Base-by-base conservation (phyloP, 2,797 vertebrate genomes). In the Danionella dracula region DNA sequence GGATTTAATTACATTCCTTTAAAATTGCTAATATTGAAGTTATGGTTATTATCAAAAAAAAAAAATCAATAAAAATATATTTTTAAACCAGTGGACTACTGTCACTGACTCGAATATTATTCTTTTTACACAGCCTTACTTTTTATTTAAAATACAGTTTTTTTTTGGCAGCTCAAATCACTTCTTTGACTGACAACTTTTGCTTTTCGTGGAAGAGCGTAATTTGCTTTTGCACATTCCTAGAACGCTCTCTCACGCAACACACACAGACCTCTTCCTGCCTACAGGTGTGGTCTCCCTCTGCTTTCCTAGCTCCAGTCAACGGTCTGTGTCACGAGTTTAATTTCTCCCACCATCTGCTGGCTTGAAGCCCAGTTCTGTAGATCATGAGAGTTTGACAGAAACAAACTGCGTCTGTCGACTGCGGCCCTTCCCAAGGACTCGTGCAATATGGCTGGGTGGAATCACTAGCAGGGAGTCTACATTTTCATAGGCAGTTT, bases 311-410 rank as follows among this genome's bases (percentile, higher is more conserved):
- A 69, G 78, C 81, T 80, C 78, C 77, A 76, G 75, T 81, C 84
- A 83, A 70, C 54, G 38, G 72, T 71, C 66, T 69, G 70, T 84
- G 85, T 86, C 86, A 84, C 83, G 68, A 76, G 82, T 87, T 88
- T 88, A 85, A 88, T 88, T 87, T 86, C 82, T 83, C 77, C 79
- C 75, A 88, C 86, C 85, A 87, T 88, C 88, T 89, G 87, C 85
- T 86, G 88, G 88, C 84, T 84, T 80, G 71, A 83, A 74, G 84
- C 85, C 87, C 74, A 34, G 77, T 66, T 12, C 80, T 77, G 69
- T 87, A 86, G 80, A 87, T 88, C 87, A 88, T 80, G 83, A 78
- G 75, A 63, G 76, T 68, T 81, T 87, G 87, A 89, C 85, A 86
- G 83, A 77, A 84, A 87, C 85, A 88, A 86, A 89, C 83, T 85